phyloP scores from a whole-genome alignment of 2,113 vertebrate species.

The Romanogobio albipinnatus region DNA sequence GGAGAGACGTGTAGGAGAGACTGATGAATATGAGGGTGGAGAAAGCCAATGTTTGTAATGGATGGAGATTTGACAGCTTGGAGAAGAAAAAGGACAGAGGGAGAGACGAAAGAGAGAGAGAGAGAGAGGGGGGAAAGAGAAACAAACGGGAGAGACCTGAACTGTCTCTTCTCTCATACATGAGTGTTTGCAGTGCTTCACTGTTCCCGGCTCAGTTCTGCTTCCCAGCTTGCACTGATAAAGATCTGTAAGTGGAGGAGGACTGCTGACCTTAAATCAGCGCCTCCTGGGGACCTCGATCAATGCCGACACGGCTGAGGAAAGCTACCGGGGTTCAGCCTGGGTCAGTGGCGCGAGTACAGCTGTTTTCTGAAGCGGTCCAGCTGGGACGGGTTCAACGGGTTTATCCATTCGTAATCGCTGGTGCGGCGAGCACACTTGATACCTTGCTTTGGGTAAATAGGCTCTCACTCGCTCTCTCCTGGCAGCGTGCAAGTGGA shows the following conservation, averaged over 20 bases:
- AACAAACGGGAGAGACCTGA: background rate
- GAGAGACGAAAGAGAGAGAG: slow-evolving; percentile 22
- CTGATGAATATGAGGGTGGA: background rate
- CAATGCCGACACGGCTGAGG: slow-evolving; percentile 5
- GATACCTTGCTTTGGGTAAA: slow-evolving; percentile 37
- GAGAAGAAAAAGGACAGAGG: background rate
- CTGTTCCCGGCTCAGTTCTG: slow-evolving; percentile 7
- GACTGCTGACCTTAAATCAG: slow-evolving; percentile 33
- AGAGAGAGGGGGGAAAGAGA: slow-evolving; percentile 13
- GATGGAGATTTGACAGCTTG: slow-evolving; percentile 24
- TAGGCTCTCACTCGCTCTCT: background rate
- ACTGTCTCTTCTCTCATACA: background rate
- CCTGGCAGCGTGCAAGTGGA: background rate
- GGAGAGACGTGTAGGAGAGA: slow-evolving; percentile 11
- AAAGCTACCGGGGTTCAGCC: slow-evolving; percentile 16
- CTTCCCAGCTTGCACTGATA: slow-evolving; percentile 11
- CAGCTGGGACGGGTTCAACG: background rate
- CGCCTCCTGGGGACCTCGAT: background rate
- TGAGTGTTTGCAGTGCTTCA: background rate
- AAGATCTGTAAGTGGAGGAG: slow-evolving; percentile 35
- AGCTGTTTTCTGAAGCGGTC: slow-evolving; percentile 22
- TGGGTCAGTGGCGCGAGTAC: background rate
- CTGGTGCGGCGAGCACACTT: background rate
- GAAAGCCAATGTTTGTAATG: slow-evolving; percentile 7
- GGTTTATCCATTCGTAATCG: slow-evolving; percentile 40